Base-by-base conservation (phyloP, 2,797 vertebrate species). In the Heteromormyrus szaboi region DNA sequence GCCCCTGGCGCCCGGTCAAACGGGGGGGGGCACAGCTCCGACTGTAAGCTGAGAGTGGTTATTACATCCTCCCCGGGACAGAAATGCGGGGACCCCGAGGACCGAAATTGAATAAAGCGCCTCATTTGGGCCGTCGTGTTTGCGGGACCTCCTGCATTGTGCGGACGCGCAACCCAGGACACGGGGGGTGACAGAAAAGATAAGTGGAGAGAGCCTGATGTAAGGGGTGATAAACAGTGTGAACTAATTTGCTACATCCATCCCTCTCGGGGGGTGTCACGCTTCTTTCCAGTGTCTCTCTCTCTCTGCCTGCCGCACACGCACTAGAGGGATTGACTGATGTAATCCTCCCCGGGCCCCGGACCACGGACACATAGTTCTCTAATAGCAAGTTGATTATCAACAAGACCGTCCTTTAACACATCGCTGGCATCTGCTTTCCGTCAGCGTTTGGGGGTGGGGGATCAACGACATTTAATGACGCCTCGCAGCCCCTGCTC, bases 1-100 rank as follows among this genome's bases (percentile, higher is more conserved):
- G 91, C 91, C 93, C 92, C 94, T 97, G 96, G 95, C 95, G 93
- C 92, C 91, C 89, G 92, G 94, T 96, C 96, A 96, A 94, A 48
- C 1, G 81, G 11, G 85, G 84, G 51, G 72, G 87, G 8, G 94
- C 94, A 4, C 94, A 62, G 93, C 92, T 94, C 59, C 93, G 94
- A 95, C 95, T 95, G 93, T 95, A 96, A 96, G 95, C 94, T 94
- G 92, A 94, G 92, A 93, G 93, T 87, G 88, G 93, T 95, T 95
- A 95, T 96, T 95, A 94, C 93, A 91, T 96, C 88, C 89, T 91
- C 92, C 89, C 83, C 50, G 46, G 59, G 85, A 91, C 88, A 84
- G 91, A 89, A 91, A 90, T 79, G 25, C 4, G 19, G 59, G 84
- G n/a, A 88, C 62, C 89, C 53, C 88, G 68, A 85, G 25, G 53